These are phyloP conservation scores for Tor tambroides DNA, from an alignment of 2,113 vertebrate species.

Conservation along the genomic window DNA sequence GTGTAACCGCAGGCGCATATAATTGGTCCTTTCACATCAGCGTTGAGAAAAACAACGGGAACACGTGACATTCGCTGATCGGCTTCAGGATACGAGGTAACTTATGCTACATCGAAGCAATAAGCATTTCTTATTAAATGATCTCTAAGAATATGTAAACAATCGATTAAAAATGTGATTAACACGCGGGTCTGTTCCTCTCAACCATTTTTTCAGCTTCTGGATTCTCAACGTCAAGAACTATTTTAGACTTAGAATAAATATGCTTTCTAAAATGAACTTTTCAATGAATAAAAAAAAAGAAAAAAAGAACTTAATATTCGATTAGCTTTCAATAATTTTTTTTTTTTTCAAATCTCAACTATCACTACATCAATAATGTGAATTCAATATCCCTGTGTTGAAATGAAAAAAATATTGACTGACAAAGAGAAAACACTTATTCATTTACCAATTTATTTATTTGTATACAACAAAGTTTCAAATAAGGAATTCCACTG, in stretches of 20 bases:
- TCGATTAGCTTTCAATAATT: too few relatives aligned
- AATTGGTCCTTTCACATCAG: not conserved
- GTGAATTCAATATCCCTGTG: not conserved
- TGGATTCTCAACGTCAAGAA: not conserved
- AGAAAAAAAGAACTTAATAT: too few relatives aligned
- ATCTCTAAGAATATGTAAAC: not conserved
- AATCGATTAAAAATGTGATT: not conserved
- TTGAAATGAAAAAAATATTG: not conserved
- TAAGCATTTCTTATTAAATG: not conserved
- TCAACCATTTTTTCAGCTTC: not conserved
- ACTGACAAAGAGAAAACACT: slow-evolving; percentile 10
- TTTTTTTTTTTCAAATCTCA: not conserved
- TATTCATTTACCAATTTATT: slow-evolving; percentile 60
- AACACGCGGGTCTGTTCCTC: too few relatives aligned
- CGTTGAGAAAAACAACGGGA: not conserved
- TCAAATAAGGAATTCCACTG: slow-evolving; percentile 57
- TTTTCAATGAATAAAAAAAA: too few relatives aligned
- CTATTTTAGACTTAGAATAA: not conserved
- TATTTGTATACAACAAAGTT: slow-evolving; percentile 70
- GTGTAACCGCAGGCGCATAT: not conserved
- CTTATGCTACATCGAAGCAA: not conserved
- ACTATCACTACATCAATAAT: not conserved
- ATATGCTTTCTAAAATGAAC: not conserved
- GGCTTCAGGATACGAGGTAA: not conserved
- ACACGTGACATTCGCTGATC: not conserved